Conservation (phyloP, 2,888 invertebrate species). For the Vesta saturnalis region DNA sequence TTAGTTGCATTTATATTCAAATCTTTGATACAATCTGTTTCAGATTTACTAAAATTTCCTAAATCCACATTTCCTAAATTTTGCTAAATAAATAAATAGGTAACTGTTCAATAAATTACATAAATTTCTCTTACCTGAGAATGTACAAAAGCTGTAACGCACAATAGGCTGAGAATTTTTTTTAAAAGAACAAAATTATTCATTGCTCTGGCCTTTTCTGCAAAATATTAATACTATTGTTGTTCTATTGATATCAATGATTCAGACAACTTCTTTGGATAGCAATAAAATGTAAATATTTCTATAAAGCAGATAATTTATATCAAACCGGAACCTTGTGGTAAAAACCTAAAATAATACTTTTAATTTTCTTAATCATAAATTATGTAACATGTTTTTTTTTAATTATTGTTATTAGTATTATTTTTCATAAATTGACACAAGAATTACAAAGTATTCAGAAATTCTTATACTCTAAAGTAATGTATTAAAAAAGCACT, state of each 20-base stretch:
- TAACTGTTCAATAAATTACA: neutral
- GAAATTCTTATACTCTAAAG: too few relatives aligned
- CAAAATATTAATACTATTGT: too few relatives aligned
- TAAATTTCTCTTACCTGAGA: constrained; percentile 4
- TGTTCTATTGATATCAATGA: too few relatives aligned
- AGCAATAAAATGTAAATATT: neutral
- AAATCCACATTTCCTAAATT: constrained; percentile 11
- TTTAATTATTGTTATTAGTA: too few relatives aligned
- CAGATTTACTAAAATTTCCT: constrained; percentile 21
- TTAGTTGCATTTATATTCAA: constrained; percentile 12
- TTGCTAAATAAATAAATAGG: constrained; percentile 7
- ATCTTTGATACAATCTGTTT: constrained; percentile 17
- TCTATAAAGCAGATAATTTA: neutral
- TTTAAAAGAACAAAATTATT: neutral
- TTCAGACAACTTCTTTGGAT: too few relatives aligned
- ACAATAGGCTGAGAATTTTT: neutral
- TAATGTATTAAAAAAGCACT: too few relatives aligned
- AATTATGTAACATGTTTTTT: too few relatives aligned
- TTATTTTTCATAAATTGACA: too few relatives aligned
- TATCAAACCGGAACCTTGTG: neutral
- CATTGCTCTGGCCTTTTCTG: too few relatives aligned
- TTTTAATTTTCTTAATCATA: too few relatives aligned
- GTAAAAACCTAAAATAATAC: neutral
- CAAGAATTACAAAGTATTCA: too few relatives aligned
- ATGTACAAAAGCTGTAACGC: neutral